Conservation (phyloP, 2,888 invertebrate genomes). For the Falcaria lacertinaria region DNA sequence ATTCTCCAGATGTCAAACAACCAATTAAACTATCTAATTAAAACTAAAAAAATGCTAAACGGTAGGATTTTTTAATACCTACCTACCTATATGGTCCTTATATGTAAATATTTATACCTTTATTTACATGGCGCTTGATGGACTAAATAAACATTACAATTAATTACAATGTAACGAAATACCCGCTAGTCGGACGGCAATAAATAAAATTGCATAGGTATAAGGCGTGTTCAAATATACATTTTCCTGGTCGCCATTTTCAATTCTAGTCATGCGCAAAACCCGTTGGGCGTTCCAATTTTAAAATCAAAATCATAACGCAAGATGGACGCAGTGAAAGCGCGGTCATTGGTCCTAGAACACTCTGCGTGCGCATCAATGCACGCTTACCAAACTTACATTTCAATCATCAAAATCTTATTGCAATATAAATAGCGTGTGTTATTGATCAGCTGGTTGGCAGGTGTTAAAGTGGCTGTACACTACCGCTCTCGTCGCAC, state of each 20-base stretch:
- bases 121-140: too few species aligned
- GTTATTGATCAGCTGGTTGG: constrained; percentile 7
- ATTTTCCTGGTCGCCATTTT: constrained; percentile 8
- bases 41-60: too few species aligned
- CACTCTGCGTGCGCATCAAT: constrained; percentile 62
- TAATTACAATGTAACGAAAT: too few species aligned
- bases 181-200: too few species aligned
- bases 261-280: constrained; percentile 23
- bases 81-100: too few species aligned
- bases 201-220: too few species aligned
- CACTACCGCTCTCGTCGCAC: constrained; percentile 65
- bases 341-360: constrained; percentile 75
- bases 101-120: too few species aligned
- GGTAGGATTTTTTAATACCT: too few species aligned
- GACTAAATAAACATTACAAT: too few species aligned
- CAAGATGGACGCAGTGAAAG: constrained; percentile 75
- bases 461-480: constrained; percentile 36
- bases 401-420: constrained; percentile 10
- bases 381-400: constrained; percentile 44
- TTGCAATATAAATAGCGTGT: constrained; percentile 10
- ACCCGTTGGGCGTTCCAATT: constrained; percentile 56
- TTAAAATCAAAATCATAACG: constrained; percentile 56
- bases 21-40: too few species aligned
- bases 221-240: too few species aligned
- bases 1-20: too few species aligned